Evolutionary conservation across 2,797 vertebrate species (phyloP).

Genomic region (Aselliscus stoliczkanus): DNA sequence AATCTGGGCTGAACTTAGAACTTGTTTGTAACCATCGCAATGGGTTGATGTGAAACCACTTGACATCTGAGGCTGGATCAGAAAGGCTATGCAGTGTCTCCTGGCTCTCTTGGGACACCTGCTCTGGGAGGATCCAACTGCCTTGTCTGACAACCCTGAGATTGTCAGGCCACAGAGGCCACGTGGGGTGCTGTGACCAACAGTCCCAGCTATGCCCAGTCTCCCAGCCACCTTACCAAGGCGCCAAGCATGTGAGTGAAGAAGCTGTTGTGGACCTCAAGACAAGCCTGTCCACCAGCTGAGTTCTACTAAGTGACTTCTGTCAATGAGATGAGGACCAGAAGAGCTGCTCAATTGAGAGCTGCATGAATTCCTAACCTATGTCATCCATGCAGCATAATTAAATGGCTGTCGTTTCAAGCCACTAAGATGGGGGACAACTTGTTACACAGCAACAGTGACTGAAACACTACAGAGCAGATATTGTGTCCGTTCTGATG

Average conservation of each 20-base stretch:
- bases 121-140: neutral
- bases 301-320: neutral
- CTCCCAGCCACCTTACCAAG: too few species aligned
- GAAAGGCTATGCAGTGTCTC: accelerated
- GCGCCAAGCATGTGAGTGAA: too few species aligned
- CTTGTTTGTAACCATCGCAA: neutral
- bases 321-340: neutral
- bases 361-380: neutral
- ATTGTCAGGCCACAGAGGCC: neutral
- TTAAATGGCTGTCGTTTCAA: neutral
- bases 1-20: neutral
- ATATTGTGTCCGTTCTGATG: neutral
- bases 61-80: neutral
- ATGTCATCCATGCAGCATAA: neutral
- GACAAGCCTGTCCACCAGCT: neutral
- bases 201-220: neutral
- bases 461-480: neutral
- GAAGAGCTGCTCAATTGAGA: neutral
- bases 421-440: neutral
- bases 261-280: too few species aligned
- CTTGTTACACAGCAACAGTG: neutral
- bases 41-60: neutral
- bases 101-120: neutral
- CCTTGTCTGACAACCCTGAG: neutral
- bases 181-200: neutral